Evolutionary conservation across 2,797 vertebrate genomes (phyloP), one percentile per base, ranked within the genome.

Genomic region (Decapterus maruadsi): DNA sequence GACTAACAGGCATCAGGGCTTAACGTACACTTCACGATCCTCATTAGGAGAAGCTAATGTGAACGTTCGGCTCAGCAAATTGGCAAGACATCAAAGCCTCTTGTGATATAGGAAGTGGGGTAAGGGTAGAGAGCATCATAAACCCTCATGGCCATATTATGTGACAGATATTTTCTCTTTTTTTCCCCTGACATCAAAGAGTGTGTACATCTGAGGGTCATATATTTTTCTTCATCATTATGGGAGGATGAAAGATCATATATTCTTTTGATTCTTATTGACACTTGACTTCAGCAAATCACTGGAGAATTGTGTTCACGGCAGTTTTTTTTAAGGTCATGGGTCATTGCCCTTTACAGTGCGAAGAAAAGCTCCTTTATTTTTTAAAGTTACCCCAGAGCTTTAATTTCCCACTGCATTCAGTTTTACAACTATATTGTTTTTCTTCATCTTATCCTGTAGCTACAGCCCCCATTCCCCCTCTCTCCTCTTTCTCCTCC

Each of bases 31-130:
- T 74, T 76, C 70, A 34, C 62, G 42, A 60, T 88, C 79, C 86
- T 90, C 82, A 83, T 90, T 87, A 85, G 82, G 68, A 66, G 67
- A 26, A 26, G 75, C 71, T 86, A 87, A 87, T 87, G 73, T 12
- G 19, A 69, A 80, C 38, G 36, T 81, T 88, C 42, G 40, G 61
- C 77, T 68, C 13, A 1, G 79, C 72, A 89, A 86, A 90, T 84
- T 83, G 89, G 86, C 62, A 29, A 70, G 55, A 84, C 86, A 78
- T 93, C 84, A 91, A 87, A 91, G 70, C 62, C 57, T 53, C 58
- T 31, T 55, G 77, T 79, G 80, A 71, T 83, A 80, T 67, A 72
- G 66, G 63, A 64, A 66, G 71, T 40, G 55, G 50, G 61, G 40
- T 57, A 71, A 63, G 51, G 69, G 38, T 72, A 26, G 26, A 26